Conservation (phyloP, 2,797 vertebrate species). For the Eulemur rubriventer region DNA sequence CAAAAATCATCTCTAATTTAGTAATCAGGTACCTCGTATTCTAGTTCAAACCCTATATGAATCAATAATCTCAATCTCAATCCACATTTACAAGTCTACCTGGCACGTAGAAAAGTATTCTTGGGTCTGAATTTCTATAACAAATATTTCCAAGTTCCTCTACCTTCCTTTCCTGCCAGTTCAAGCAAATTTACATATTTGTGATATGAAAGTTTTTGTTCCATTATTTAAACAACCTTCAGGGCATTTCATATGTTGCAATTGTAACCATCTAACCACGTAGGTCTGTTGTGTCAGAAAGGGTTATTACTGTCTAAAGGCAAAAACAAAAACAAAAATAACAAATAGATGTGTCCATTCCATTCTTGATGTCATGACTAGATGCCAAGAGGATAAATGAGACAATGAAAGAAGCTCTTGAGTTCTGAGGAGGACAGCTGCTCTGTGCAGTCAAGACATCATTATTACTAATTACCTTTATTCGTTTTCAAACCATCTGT, state of each 20-base stretch:
- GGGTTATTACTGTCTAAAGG: background rate
- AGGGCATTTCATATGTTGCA: background rate
- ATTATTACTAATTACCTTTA: conserved; percentile 61
- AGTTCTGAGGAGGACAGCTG: conserved; percentile 2
- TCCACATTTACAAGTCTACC: background rate
- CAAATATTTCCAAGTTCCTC: background rate
- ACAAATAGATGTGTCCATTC: background rate
- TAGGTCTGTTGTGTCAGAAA: background rate
- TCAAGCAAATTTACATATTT: background rate
- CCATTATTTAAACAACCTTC: background rate
- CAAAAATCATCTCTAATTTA: background rate
- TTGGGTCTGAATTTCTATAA: conserved; percentile 25
- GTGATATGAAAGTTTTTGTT: background rate
- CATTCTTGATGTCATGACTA: background rate
- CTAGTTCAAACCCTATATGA: background rate
- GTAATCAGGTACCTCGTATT: background rate
- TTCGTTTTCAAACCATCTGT: conserved; percentile 57
- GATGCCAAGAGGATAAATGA: background rate
- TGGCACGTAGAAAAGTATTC: background rate
- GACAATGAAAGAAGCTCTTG: background rate
- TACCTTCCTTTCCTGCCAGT: background rate
- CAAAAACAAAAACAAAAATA: background rate
- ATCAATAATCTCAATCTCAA: background rate
- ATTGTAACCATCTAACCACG: background rate
- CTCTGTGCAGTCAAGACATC: background rate